A percentile compares a stretch with the other conserved stretches of the same genome.
Evolutionary conservation across 2,797 vertebrate genomes (phyloP).

Genomic region (Arctocebus calabarensis): DNA sequence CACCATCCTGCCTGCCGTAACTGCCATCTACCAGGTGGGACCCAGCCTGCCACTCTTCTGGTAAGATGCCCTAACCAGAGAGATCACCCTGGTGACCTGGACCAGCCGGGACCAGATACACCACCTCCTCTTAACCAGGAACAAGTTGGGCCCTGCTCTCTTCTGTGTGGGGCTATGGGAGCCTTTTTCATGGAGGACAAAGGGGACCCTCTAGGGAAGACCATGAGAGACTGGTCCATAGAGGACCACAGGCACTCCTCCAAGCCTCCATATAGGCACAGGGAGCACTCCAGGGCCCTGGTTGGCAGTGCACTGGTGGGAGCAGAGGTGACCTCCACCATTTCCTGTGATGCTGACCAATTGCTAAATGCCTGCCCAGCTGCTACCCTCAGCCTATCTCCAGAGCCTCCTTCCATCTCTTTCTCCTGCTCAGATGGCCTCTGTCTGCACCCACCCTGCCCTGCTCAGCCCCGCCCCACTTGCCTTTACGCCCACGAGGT

Average conservation of each 20-base stretch:
- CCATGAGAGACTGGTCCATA: neutral
- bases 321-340: neutral
- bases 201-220: neutral
- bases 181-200: neutral
- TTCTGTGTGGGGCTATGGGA: too few relatives aligned
- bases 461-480: neutral
- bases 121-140: neutral
- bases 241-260: too few relatives aligned
- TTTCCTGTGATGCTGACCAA: neutral
- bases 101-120: neutral
- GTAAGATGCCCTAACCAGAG: neutral
- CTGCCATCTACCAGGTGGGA: neutral
- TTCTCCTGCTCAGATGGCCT: too few relatives aligned
- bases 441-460: neutral
- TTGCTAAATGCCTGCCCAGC: neutral
- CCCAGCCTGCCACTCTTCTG: neutral
- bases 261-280: fast-evolving
- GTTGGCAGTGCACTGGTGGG: neutral
- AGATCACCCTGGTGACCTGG: neutral
- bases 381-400: neutral
- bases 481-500: conserved; percentile 99
- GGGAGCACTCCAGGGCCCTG: too few relatives aligned
- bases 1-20: too few relatives aligned
- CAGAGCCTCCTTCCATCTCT: neutral
- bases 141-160: neutral